Evolutionary conservation across 2,113 vertebrate species (phyloP).

Genomic region (Chroicocephalus ridibundus): DNA sequence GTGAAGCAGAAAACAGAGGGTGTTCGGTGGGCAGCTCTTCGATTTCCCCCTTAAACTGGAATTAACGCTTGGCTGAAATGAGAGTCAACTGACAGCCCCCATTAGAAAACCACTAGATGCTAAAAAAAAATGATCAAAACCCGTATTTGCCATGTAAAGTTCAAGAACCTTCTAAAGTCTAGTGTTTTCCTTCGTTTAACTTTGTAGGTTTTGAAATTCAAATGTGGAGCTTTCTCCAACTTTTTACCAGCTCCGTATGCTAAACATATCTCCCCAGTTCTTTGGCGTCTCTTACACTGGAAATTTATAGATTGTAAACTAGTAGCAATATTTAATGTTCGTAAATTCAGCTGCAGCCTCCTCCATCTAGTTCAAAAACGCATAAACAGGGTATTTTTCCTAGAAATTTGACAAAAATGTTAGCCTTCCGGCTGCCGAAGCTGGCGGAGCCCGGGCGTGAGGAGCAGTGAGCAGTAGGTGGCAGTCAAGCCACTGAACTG

Average conservation of each 20-base stretch:
- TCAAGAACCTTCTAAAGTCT: not conserved
- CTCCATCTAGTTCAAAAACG: not conserved
- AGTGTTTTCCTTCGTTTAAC: not conserved
- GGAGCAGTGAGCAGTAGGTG: constrained; percentile 73
- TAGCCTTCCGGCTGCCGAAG: not conserved
- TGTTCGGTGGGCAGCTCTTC: not conserved
- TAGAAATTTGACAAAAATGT: not conserved
- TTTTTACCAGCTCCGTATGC: not conserved
- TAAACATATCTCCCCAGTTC: not conserved
- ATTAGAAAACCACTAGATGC: not conserved
- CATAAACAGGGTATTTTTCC: not conserved
- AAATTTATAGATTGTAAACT: not conserved
- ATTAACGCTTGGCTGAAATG: not conserved
- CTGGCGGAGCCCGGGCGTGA: not conserved
- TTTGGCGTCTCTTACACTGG: not conserved
- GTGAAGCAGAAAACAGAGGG: not conserved
- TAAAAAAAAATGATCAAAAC: not conserved
- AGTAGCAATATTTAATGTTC: not conserved
- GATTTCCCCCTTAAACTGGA: not conserved
- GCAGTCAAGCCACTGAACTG: constrained; percentile 76
- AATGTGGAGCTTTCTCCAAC: not conserved
- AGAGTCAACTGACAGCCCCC: not conserved
- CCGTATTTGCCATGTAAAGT: not conserved
- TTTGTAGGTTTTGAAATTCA: not conserved
- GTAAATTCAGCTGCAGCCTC: not conserved